Base-by-base conservation (phyloP, 2,888 invertebrate genomes). In the Alentia gelatinosa region DNA sequence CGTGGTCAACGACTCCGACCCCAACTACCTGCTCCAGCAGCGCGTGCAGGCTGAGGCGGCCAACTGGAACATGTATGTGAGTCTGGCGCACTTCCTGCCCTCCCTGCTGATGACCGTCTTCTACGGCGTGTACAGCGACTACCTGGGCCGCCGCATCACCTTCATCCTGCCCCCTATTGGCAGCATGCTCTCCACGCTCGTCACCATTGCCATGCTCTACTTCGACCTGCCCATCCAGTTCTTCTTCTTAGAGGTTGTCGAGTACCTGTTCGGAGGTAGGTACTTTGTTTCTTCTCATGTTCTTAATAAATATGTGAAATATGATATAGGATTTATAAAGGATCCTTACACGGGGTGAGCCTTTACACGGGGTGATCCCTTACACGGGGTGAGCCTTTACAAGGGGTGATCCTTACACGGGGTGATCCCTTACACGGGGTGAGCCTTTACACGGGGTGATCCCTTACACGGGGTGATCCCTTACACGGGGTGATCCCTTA, bases 91-190 rank as follows among this genome's bases (percentile, higher is more conserved):
- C 23, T 90, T 90, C 35, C 0, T 83, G 19, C 90, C 83, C 33
- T 47, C 79, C 33, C 75, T 90, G 1, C 15, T 90, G 33, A 47
- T 47, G 79, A 39, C 79, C 5, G 26, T 90, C 30, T 37, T 79
- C 26, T 90, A 33, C 35, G 90, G 90, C 30, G 37, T 50, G 3
- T 35, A 40, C 30, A 74, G 90, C 26, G 90, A 90, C 83, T 9
- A 75, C 19, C 40, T 79, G n/a, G 90, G 90, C 4, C 42, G 90
- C 0, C 30, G 83, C 1, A 47, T 90, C 7, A 75, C 74, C 40
- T 79, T 90, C 74, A 79, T 90, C 30, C 23, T 90, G 19, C 90
- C 90, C 0, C 74, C 74, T 3, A 79, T 90, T 9, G 90, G 86
- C 9, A 39, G 74, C 37, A 74, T 90, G n/a, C 26, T 79, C 23